These are phyloP conservation scores for Salvelinus namaycush DNA, from an alignment of 2,113 vertebrate species.

Conservation along the genomic window DNA sequence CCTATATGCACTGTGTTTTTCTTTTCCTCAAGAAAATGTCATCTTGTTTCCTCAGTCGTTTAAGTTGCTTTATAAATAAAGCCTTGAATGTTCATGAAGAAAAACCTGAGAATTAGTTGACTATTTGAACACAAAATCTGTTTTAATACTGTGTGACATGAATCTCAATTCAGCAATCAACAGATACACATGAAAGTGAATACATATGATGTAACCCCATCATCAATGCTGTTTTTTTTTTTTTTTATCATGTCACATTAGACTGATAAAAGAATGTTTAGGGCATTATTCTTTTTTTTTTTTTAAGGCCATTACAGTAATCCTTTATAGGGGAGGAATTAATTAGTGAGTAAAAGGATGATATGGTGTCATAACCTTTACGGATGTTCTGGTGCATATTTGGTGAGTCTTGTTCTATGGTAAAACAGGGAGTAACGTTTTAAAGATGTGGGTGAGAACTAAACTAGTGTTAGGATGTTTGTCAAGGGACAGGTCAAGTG, in stretches of 20 bases:
- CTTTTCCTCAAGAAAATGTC: conserved; percentile 38
- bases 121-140: neutral
- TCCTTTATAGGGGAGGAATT: neutral
- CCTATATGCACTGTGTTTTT: conserved; percentile 66
- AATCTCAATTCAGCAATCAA: neutral
- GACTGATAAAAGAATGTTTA: too few species aligned
- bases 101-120: neutral
- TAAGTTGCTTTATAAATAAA: conserved; percentile 43
- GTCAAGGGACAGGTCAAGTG: neutral
- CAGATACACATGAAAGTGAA: neutral
- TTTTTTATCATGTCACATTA: neutral
- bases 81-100: conserved; percentile 24
- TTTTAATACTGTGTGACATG: neutral
- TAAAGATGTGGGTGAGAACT: neutral
- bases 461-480: neutral
- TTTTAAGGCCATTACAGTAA: neutral
- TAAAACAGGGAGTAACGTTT: neutral
- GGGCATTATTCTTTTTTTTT: neutral
- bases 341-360: neutral
- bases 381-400: conserved; percentile 64
- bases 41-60: conserved; percentile 23
- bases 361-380: conserved; percentile 2
- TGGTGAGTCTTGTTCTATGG: conserved; percentile 42
- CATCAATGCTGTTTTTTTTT: neutral
- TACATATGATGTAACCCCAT: neutral